Conservation (phyloP, 2,113 vertebrate species). For the Halcyon malimbica region DNA sequence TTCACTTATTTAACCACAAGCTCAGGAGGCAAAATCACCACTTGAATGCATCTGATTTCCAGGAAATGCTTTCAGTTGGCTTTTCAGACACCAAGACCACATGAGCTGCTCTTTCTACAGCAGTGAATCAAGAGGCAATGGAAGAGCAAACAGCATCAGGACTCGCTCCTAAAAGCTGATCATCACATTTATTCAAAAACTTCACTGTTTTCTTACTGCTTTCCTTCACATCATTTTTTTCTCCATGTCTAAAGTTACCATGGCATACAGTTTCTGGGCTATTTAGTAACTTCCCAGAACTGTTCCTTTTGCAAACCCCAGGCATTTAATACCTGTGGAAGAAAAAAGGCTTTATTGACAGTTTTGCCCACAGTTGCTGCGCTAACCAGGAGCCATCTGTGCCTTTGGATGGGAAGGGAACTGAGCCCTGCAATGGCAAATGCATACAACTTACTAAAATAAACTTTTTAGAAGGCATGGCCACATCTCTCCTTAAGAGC, state of each 20-base stretch:
- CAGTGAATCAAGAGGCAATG: neutral
- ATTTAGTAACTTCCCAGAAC: neutral
- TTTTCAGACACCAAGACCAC: fast-evolving
- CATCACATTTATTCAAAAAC: neutral
- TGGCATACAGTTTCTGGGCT: neutral
- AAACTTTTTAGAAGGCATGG: neutral
- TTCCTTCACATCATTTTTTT: neutral
- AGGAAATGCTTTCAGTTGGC: neutral
- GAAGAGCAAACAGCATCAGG: neutral
- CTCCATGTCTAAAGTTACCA: neutral
- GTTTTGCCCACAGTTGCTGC: too few species aligned
- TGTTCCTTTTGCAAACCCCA: neutral
- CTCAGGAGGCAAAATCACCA: neutral
- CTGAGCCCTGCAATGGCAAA: too few species aligned
- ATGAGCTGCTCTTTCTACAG: neutral
- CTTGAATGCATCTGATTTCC: neutral
- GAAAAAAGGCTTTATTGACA: neutral
- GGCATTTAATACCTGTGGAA: neutral
- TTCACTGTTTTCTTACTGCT: neutral
- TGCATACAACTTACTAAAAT: neutral
- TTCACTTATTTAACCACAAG: neutral
- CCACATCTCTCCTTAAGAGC: neutral
- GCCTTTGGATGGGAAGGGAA: too few species aligned
- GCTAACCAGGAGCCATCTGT: too few species aligned
- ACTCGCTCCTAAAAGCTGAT: neutral